Evolutionary conservation across 2,888 invertebrate genomes (phyloP).

Genomic region (Drosophila borborema): DNA sequence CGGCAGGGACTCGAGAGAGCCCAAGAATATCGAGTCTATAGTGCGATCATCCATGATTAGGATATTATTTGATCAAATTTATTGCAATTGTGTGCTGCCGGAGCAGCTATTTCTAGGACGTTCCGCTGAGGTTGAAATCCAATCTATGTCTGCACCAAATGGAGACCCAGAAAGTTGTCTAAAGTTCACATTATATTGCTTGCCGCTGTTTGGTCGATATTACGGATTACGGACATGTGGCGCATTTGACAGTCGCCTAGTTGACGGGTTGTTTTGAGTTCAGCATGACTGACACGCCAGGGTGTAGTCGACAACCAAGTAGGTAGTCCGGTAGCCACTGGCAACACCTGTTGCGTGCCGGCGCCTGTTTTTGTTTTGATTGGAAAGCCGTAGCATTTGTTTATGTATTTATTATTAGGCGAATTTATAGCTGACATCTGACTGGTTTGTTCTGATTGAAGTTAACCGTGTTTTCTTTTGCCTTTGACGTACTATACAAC

Average conservation of each 20-base stretch:
- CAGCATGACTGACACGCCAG: constrained; percentile 53
- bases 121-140: constrained; percentile 60
- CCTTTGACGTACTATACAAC: constrained; percentile 61
- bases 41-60: constrained; percentile 93
- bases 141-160: constrained; percentile 55
- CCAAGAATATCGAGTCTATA: constrained; percentile 95
- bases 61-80: constrained; percentile 2
- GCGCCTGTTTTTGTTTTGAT: constrained; percentile 51
- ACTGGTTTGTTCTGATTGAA: constrained; percentile 53
- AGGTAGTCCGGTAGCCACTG: constrained; percentile 35
- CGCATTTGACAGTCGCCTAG: constrained; percentile 79
- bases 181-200: constrained; percentile 64
- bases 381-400: constrained; percentile 54
- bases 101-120: constrained; percentile 39
- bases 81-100: constrained; percentile 6
- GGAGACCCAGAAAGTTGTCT: constrained; percentile 69
- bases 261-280: constrained; percentile 77
- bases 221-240: constrained; percentile 57
- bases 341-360: constrained; percentile 62
- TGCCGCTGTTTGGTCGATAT: constrained; percentile 75
- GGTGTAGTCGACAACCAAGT: neutral
- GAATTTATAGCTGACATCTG: constrained; percentile 47
- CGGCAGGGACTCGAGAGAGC: constrained; percentile 94
- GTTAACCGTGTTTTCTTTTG: constrained; percentile 29
- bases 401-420: constrained; percentile 11